phyloP scores from a whole-genome alignment of 2,113 vertebrate species.

The Rhabdornis inornatus region DNA sequence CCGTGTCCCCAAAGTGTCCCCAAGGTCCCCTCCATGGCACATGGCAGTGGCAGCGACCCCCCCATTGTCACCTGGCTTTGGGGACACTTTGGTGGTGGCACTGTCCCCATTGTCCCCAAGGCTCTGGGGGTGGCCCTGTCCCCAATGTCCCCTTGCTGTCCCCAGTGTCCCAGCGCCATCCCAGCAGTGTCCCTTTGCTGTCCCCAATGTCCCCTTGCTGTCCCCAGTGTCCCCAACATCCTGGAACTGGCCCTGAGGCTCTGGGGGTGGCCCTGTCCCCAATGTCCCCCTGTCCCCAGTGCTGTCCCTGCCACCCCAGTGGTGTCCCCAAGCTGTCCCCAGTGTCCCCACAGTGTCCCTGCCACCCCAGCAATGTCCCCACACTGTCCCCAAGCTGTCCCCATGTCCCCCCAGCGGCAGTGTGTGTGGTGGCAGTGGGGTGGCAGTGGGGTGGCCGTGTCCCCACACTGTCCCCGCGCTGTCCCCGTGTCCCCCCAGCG shows the following conservation, averaged over 20 bases:
- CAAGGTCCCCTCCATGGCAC: background rate
- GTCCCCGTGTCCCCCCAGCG: too few species aligned
- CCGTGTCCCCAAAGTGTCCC: background rate
- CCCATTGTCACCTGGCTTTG: background rate
- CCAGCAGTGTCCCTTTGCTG: too few species aligned
- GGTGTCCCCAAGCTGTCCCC: background rate
- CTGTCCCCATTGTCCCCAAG: background rate
- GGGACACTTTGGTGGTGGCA: background rate
- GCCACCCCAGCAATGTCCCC: background rate
- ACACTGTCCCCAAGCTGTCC: background rate
- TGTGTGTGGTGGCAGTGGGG: too few species aligned
- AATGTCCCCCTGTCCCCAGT: background rate
- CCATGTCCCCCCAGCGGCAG: background rate
- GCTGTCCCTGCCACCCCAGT: background rate
- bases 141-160: too few species aligned
- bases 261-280: background rate
- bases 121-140: background rate
- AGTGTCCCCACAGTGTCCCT: background rate
- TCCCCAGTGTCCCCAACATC: too few species aligned
- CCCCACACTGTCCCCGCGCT: too few species aligned
- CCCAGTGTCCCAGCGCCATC: background rate
- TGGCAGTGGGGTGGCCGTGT: too few species aligned
- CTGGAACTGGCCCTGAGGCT: background rate
- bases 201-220: background rate
- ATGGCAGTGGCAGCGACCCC: background rate